Evolutionary conservation across 2,797 vertebrate species (phyloP).

Genomic region (Clamator glandarius): DNA sequence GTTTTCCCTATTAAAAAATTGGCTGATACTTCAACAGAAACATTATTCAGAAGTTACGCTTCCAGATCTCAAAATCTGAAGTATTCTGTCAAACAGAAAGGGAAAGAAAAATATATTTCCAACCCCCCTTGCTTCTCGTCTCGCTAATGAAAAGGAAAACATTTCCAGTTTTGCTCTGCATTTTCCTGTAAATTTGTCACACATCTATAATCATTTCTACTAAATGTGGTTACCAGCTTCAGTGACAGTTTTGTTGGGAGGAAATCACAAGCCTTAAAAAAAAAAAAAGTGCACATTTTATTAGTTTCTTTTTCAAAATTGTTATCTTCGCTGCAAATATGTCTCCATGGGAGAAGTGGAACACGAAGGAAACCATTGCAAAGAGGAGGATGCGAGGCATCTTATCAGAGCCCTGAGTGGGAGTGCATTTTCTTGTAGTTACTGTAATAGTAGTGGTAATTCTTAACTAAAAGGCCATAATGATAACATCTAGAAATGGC

Average conservation of each 20-base stretch:
- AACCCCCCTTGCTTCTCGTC: background rate
- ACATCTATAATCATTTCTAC: slow-evolving; percentile 56
- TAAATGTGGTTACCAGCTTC: slow-evolving; percentile 30
- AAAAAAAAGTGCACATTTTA: background rate
- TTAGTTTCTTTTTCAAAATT: slow-evolving; percentile 41
- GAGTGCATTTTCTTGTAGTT: slow-evolving; percentile 32
- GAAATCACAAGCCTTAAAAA: slow-evolving; percentile 35
- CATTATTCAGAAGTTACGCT: background rate
- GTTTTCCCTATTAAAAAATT: background rate
- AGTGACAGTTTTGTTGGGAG: slow-evolving; percentile 36
- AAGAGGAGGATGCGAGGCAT: slow-evolving; percentile 15
- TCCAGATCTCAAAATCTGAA: background rate
- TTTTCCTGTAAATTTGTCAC: slow-evolving; percentile 56
- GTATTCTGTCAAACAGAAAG: slow-evolving; percentile 5
- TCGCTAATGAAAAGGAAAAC: slow-evolving; percentile 58
- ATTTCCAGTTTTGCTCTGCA: slow-evolving; percentile 35
- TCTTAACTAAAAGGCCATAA: slow-evolving; percentile 17
- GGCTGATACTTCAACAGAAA: slow-evolving; percentile 19
- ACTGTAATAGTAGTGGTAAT: slow-evolving; percentile 5
- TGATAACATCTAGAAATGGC: slow-evolving; percentile 23
- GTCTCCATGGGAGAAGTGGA: background rate
- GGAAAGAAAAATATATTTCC: background rate
- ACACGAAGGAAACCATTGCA: background rate
- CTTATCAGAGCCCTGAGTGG: slow-evolving; percentile 41
- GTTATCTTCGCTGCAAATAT: background rate